phyloP scores from a whole-genome alignment of 2,797 vertebrate species.

The Geotria australis region DNA sequence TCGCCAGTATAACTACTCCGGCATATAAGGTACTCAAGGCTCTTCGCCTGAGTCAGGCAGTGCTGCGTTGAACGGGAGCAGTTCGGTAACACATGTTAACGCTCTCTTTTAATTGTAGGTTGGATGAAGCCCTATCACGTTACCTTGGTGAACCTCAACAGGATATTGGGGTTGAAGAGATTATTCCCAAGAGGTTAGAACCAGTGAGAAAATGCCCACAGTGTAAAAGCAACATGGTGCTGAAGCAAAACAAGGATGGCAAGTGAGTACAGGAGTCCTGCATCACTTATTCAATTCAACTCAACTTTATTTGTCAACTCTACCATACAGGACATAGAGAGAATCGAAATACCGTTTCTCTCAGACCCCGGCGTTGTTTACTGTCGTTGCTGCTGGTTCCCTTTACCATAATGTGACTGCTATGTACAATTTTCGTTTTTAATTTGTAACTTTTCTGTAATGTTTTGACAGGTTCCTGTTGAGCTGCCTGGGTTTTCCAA shows the following conservation, averaged over 20 bases:
- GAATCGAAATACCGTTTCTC: too few relatives aligned
- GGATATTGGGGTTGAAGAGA: constrained; percentile 18
- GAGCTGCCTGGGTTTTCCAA: constrained; percentile 42
- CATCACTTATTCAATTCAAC: too few relatives aligned
- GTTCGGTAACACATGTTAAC: not conserved
- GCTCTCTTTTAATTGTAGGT: constrained; percentile 11
- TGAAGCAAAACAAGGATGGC: constrained; percentile 48
- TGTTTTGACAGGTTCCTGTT: constrained; percentile 35
- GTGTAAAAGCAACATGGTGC: constrained; percentile 58
- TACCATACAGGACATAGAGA: too few relatives aligned
- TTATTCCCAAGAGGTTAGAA: constrained; percentile 23
- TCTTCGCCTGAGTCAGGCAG: too few relatives aligned
- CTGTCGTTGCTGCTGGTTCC: not conserved
- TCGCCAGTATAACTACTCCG: not conserved
- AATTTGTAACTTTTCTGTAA: too few relatives aligned
- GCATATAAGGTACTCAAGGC: not conserved
- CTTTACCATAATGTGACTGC: not conserved
- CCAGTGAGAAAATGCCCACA: constrained; percentile 51
- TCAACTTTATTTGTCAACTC: too few relatives aligned
- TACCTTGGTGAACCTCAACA: constrained; percentile 44
- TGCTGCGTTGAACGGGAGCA: too few relatives aligned
- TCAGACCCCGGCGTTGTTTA: too few relatives aligned
- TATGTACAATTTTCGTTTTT: not conserved
- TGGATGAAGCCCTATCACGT: constrained; percentile 57
- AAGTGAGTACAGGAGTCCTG: constrained; percentile 17